These are phyloP conservation scores for Macrosoma leucophasiata DNA, from an alignment of 2,888 invertebrate genomes.

Conservation along the genomic window DNA sequence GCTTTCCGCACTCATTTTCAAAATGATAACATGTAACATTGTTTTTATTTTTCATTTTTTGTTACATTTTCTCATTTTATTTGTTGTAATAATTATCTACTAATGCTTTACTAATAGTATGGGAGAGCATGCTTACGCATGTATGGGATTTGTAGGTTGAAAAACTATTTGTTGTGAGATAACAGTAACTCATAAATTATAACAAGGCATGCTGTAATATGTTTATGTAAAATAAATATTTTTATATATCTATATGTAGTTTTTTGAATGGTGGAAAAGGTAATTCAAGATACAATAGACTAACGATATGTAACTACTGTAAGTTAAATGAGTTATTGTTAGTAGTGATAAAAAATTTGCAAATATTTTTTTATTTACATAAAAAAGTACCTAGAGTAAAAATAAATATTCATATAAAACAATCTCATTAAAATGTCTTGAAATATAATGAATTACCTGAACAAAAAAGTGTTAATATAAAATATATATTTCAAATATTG, in stretches of 20 bases:
- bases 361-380: background rate
- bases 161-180: conserved; percentile 77
- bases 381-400: background rate
- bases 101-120: no score
- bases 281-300: background rate
- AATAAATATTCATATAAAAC: background rate
- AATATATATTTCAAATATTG: background rate
- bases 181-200: conserved; percentile 35
- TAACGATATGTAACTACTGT: background rate
- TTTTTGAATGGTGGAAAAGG: no score
- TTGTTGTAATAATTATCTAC: background rate
- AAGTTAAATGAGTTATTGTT: no score
- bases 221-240: conserved; percentile 3
- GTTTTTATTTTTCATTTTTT: conserved; percentile 23
- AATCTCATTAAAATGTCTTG: conserved; percentile 9
- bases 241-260: no score
- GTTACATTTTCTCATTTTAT: conserved; percentile 16
- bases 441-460: conserved; percentile 1
- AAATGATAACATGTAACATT: conserved; percentile 42
- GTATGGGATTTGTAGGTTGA: no score
- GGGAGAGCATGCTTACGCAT: no score
- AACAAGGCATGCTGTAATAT: conserved; percentile 34
- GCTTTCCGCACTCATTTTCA: conserved; percentile 61
- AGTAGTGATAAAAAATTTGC: background rate
- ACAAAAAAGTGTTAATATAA: conserved; percentile 1